phyloP scores from a whole-genome alignment of 2,797 vertebrate species.

The Meriones psammophilus region DNA sequence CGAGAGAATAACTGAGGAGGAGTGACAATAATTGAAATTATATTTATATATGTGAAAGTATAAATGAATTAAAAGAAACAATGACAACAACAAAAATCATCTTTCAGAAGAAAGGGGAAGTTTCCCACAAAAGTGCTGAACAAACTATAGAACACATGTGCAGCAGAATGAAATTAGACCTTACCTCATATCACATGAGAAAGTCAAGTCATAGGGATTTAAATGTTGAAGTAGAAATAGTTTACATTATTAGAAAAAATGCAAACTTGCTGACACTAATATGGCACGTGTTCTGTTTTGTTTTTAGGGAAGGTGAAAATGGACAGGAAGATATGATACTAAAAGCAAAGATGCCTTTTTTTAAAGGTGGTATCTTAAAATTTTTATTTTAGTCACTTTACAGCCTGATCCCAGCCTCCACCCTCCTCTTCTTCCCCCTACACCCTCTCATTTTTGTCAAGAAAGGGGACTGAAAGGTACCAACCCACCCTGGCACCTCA shows the following conservation, averaged over 20 bases:
- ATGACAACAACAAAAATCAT: too few relatives aligned
- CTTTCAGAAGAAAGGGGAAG: background rate
- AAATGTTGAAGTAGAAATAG: background rate
- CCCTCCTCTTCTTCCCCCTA: too few relatives aligned
- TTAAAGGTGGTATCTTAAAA: too few relatives aligned
- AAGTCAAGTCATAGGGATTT: background rate
- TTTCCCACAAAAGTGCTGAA: background rate
- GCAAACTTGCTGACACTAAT: background rate
- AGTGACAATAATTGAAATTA: background rate
- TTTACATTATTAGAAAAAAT: background rate
- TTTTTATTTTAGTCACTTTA: too few relatives aligned
- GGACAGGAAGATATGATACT: background rate
- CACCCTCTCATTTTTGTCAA: too few relatives aligned
- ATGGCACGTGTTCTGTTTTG: background rate
- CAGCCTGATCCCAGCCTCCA: too few relatives aligned
- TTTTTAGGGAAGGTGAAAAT: background rate
- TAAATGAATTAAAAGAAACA: background rate
- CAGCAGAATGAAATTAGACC: background rate
- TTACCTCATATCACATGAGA: background rate
- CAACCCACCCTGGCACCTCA: too few relatives aligned
- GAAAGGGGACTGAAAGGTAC: too few relatives aligned
- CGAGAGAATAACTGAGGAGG: background rate
- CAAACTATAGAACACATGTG: background rate
- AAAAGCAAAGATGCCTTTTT: background rate
- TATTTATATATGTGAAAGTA: background rate